Base-by-base conservation (phyloP, 2,797 vertebrate genomes). In the Thaleichthys pacificus region DNA sequence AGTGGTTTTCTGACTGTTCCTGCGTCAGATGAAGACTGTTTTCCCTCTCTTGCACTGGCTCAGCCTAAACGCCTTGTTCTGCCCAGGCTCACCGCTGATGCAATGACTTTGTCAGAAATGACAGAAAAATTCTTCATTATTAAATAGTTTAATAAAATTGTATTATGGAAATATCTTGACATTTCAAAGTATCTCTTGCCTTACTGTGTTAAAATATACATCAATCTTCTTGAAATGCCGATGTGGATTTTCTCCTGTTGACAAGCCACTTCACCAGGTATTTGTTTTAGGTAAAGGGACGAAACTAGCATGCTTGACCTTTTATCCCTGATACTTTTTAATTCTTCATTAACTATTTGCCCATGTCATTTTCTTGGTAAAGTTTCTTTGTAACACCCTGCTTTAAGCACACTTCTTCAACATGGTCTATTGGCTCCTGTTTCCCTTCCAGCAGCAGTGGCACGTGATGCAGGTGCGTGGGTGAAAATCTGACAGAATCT, bases 21-120 rank as follows among this genome's bases (percentile, higher is more conserved):
- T 69, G 22, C 86, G 81, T 88, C 77, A 62, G 72, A 26, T 82
- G 63, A 79, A 85, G 80, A 75, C 74, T 73, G 69, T 62, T 61
- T 84, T 77, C 77, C 79, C 24, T 24, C 77, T 89, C 82, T 89
- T 91, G 91, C 91, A 90, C 91, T 91, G 87, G 84, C 84, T 90
- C 81, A 84, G 86, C 90, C 88, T 88, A 84, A 85, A 91, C 65
- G 87, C 89, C 91, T 91, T 85, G 78, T 70, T 81, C 85, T 87
- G 82, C 85, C 81, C 61, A 89, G 84, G 78, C 84, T 86, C 69
- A 84, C 84, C 80, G 82, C 84, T 87, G 84, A 89, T 83, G 85
- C 85, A 82, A 87, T 84, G 76, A 87, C 77, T 49, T 70, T 86
- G 82, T 87, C 84, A 81, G 70, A 76, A 82, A 82, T 78, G 74